Evolutionary conservation across 2,797 vertebrate species (phyloP).

Genomic region (Galago senegalensis): DNA sequence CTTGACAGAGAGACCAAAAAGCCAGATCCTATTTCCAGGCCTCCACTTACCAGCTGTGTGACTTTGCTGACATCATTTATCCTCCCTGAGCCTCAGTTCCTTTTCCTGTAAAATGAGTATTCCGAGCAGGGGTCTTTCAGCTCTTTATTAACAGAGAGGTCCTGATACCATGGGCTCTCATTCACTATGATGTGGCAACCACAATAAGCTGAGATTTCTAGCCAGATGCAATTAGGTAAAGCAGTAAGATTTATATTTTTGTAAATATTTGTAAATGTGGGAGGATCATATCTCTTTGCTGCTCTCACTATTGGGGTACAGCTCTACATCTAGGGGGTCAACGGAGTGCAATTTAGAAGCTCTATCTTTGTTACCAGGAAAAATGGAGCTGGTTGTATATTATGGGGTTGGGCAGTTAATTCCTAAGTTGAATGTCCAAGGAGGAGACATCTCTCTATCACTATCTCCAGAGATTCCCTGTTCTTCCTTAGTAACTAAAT

Average conservation of each 20-base stretch:
- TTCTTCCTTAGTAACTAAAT: slow-evolving; percentile 22
- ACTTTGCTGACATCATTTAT: not conserved
- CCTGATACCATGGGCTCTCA: not conserved
- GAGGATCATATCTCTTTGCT: not conserved
- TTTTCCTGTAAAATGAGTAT: not conserved
- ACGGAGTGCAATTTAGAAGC: not conserved
- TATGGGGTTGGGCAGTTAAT: not conserved
- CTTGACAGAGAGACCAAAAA: not conserved
- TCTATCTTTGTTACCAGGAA: not conserved
- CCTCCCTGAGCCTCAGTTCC: not conserved
- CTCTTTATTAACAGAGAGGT: not conserved
- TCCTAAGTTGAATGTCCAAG: not conserved
- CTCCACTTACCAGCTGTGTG: not conserved
- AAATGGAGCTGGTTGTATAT: not conserved
- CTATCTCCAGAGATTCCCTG: not conserved
- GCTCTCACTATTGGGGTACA: not conserved
- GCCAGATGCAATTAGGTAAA: not conserved
- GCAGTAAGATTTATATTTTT: not conserved
- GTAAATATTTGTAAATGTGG: not conserved
- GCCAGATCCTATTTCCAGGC: not conserved
- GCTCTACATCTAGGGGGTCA: not conserved
- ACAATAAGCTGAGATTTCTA: not conserved
- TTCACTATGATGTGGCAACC: not conserved
- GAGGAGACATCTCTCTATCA: not conserved
- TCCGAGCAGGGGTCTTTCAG: not conserved